These are phyloP conservation scores for Melieria crassipennis DNA, from an alignment of 2,888 invertebrate species.

Conservation along the genomic window DNA sequence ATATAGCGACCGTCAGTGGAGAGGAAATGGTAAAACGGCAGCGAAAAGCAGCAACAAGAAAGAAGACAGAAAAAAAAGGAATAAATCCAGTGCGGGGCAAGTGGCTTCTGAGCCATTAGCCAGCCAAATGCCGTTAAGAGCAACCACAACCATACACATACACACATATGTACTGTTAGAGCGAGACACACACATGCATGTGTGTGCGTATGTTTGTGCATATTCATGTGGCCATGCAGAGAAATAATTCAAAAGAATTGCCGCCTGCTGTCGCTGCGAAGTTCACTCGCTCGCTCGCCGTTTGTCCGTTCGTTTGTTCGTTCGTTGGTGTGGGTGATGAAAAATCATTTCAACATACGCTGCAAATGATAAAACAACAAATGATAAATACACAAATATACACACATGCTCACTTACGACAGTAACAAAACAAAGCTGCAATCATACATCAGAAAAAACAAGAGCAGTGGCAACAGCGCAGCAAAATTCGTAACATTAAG, in stretches of 20 bases:
- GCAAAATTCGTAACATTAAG: not conserved
- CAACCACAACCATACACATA: not conserved
- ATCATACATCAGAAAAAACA: conserved; percentile 1
- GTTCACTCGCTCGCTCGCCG: too few relatives aligned
- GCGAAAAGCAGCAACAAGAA: not conserved
- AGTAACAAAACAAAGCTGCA: too few relatives aligned
- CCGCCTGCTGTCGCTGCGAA: too few relatives aligned
- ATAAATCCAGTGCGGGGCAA: not conserved
- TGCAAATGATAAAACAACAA: conserved; percentile 12
- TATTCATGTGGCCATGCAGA: not conserved
- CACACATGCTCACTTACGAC: too few relatives aligned
- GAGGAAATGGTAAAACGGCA: too few relatives aligned
- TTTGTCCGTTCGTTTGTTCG: too few relatives aligned
- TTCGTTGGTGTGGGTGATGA: conserved; percentile 13
- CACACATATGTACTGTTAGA: not conserved
- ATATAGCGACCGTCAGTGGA: not conserved
- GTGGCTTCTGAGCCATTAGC: conserved; percentile 23
- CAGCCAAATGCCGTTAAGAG: conserved; percentile 21
- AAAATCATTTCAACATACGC: conserved; percentile 23
- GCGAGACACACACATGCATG: not conserved
- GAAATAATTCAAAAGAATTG: not conserved
- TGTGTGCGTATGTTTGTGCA: too few relatives aligned
- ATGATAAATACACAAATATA: too few relatives aligned
- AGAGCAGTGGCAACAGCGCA: too few relatives aligned
- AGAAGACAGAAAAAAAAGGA: not conserved